Evolutionary conservation across 2,797 vertebrate species (phyloP), one percentile per base, ranked within the genome.

Genomic region (Enteromius treurensis): DNA sequence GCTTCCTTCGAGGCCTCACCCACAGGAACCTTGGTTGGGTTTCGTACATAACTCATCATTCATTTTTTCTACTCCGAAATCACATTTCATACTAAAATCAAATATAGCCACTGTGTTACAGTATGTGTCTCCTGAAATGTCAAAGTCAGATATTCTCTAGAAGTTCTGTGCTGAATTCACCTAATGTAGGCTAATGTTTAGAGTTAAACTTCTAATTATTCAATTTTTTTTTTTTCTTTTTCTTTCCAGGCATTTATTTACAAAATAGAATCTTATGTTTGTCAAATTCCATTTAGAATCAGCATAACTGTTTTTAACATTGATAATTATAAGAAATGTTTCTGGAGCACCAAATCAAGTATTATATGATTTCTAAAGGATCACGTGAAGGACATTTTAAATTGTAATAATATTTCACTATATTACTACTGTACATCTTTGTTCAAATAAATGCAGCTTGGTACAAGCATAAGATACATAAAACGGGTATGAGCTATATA

Each of bases 11-110:
- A 17, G 23, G 3, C 53, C 29, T 77, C 29, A 53, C 45, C 55
- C 21, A 65, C 7, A 26, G 53, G 7, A 23, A 75, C 37, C 34
- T 42, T 70, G 9, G 65, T 5, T 70, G 65, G n/a, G 34, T 68
- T 69, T 51, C 26, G 67, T 69, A 40, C 40, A 69, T 47, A 80
- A 47, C 40, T 55, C 17, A 5, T 75, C 53, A 58, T 14, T 53
- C 3, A 51, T 42, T 51, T 74, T 34, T 74, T 34, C 42, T 23
- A 77, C 55, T 45, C 13, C 23, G 26, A 49, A 71, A 49, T n/a
- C 45, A 49, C 8, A 29, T 71, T 47, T 47, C n/a, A 49, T 5
- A 49, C 47, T 26, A 53, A 53, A 53, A 29, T 26, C 23, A 73
- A 51, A 32, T 34, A 37, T 67, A 53, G 10, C 47, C 51, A 17